A percentile compares a stretch with the other conserved stretches of the same genome.
Evolutionary conservation across 2,888 invertebrate genomes (phyloP).

Genomic region (Drosophila colorata): DNA sequence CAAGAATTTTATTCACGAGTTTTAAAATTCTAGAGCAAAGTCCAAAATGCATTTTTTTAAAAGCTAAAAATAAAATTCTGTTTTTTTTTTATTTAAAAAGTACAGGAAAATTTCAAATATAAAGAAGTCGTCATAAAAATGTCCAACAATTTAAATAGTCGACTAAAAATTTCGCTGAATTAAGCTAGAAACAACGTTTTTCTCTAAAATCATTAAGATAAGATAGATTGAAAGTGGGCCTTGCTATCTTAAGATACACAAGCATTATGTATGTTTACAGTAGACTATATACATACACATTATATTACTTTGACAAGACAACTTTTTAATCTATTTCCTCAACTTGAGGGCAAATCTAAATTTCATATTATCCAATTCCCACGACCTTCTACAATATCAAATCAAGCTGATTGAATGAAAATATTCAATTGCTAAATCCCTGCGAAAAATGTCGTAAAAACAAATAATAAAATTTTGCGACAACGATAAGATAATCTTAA

Average conservation of each 20-base stretch:
- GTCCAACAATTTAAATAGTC: not conserved
- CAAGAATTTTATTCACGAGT: constrained; percentile 61
- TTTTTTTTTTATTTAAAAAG: not conserved
- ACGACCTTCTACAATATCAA: constrained; percentile 18
- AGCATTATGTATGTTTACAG: too few relatives aligned
- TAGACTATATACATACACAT: too few relatives aligned
- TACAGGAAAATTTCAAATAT: not conserved
- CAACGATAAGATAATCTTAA: constrained; percentile 66
- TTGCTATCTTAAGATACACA: too few relatives aligned
- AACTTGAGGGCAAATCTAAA: not conserved
- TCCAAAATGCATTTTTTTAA: constrained; percentile 46
- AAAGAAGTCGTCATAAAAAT: not conserved
- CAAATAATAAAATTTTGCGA: constrained; percentile 48
- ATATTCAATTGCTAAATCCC: constrained; percentile 44
- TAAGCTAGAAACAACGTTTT: too few relatives aligned
- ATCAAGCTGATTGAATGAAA: constrained; percentile 14
- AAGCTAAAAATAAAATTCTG: constrained; percentile 32
- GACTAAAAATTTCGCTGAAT: not conserved
- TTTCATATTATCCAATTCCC: not conserved
- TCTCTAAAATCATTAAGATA: too few relatives aligned
- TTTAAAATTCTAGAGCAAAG: constrained; percentile 48
- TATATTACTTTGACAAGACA: too few relatives aligned
- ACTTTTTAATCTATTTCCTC: not conserved
- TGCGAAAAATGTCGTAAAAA: constrained; percentile 51
- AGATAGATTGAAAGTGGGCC: too few relatives aligned